Evolutionary conservation across 2,888 invertebrate species (phyloP).

Genomic region (Barypeithes pellucidus): DNA sequence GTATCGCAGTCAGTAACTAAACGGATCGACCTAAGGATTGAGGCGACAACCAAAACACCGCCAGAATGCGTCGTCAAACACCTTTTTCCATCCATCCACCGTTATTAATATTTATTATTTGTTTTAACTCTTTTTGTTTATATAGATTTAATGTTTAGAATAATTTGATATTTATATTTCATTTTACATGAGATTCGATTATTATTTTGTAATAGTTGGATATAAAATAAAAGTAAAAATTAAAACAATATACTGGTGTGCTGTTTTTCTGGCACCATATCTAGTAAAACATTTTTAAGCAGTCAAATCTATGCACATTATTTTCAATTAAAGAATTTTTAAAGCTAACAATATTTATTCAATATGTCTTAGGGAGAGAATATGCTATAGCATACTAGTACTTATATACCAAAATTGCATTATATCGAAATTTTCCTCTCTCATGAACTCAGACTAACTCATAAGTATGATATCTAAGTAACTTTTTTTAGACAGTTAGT

Average conservation of each 20-base stretch:
- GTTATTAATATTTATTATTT: slow-evolving; percentile 49
- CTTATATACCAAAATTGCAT: too few relatives aligned
- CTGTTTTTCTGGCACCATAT: slow-evolving; percentile 57
- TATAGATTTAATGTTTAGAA: slow-evolving; percentile 60
- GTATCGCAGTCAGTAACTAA: slow-evolving; percentile 65
- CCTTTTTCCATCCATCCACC: slow-evolving; percentile 65
- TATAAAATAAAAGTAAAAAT: slow-evolving; percentile 61
- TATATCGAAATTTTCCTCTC: too few relatives aligned
- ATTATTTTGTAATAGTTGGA: slow-evolving; percentile 67
- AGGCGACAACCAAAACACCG: slow-evolving; percentile 62
- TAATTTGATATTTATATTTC: slow-evolving; percentile 56
- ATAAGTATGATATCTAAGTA: too few relatives aligned
- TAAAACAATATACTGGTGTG: slow-evolving; percentile 56
- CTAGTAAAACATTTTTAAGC: slow-evolving; percentile 54
- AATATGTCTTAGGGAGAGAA: too few relatives aligned
- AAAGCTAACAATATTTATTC: not conserved
- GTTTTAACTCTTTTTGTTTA: slow-evolving; percentile 66
- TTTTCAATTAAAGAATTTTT: not conserved
- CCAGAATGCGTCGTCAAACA: slow-evolving; percentile 61
- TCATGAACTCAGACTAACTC: too few relatives aligned
- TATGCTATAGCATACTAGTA: too few relatives aligned
- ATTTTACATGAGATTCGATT: slow-evolving; percentile 62
- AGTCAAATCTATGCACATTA: not conserved
- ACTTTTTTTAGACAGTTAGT: too few relatives aligned
- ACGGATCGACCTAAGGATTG: slow-evolving; percentile 61